Base-by-base conservation (phyloP, 1,140 invertebrate genomes). In the Bicyclus anynana region DNA sequence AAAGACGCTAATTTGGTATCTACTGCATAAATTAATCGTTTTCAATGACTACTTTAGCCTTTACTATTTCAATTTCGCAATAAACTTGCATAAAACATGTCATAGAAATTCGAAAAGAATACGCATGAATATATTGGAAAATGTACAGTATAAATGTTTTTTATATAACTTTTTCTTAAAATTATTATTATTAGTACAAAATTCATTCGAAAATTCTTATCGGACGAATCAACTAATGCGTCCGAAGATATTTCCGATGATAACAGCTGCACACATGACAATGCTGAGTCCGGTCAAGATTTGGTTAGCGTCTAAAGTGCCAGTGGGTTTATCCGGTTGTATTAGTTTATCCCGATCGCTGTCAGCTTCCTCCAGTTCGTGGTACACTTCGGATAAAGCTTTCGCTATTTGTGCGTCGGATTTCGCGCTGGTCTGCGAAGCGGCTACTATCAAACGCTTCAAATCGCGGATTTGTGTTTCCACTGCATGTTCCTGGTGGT, bases 371-470 rank as follows among this genome's bases (percentile, higher is more conserved):
- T 84, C 84, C 4, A 84, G 35, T 5, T 85, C 81, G 0, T 85
- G 84, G 7, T 84, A 76, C 2, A 85, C 80, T 0, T 58, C 74
- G 0, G 73, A 77, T 5, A 87, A 47, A 0, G 72, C 84, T 65
- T 85, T 87, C 0, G 80, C 69, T 18, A 87, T 50, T 46, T 85
- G 78, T 1, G 77, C 75, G 38, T 87, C 84, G 1, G 84, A 85
- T 59, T 82, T 80, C 0, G 80, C 75, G 50, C 82, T 87, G 2
- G 55, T 67, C 17, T 83, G 74, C 0, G 84, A 81, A 0, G 81
- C 78, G 1, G 68, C 58, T 0, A 80, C 29, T 0, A 87, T 69
- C 4, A 81, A 42, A 0, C 73, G 65, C 38, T 80, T 84, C 4
- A 87, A 44, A 17, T 87, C 84, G 0, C 70, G 62, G 0, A 87